phyloP scores from a whole-genome alignment of 2,113 vertebrate species.

The Microcebus murinus region DNA sequence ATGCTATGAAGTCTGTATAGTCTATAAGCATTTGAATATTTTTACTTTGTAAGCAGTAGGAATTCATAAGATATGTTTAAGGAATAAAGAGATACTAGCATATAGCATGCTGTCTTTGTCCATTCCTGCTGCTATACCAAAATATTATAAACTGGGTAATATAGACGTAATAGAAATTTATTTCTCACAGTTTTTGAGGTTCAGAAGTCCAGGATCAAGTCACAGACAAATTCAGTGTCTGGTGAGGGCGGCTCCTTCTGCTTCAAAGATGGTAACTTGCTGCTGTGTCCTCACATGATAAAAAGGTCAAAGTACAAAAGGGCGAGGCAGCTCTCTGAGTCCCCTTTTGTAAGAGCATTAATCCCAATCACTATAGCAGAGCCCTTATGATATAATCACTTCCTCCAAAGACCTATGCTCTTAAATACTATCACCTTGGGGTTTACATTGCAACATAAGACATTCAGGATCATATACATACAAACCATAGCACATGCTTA shows the following conservation, averaged over 20 bases:
- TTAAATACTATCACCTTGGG: neutral
- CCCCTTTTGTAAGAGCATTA: neutral
- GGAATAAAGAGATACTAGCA: neutral
- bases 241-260: neutral
- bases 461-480: neutral
- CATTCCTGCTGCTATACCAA: neutral
- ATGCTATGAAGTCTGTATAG: neutral
- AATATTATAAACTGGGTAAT: neutral
- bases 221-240: fast-evolving
- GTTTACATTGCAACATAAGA: neutral
- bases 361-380: neutral
- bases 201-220: neutral
- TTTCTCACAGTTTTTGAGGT: neutral
- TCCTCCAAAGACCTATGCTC: neutral
- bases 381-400: too few species aligned
- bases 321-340: neutral
- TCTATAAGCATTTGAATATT: neutral
- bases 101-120: neutral
- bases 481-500: neutral
- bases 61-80: neutral
- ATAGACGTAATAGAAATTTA: neutral
- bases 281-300: neutral
- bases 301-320: neutral
- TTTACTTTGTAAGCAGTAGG: neutral
- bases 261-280: neutral